These are phyloP conservation scores for Coccyzus lansbergi DNA, from an alignment of 2,797 vertebrate species.

Conservation along the genomic window DNA sequence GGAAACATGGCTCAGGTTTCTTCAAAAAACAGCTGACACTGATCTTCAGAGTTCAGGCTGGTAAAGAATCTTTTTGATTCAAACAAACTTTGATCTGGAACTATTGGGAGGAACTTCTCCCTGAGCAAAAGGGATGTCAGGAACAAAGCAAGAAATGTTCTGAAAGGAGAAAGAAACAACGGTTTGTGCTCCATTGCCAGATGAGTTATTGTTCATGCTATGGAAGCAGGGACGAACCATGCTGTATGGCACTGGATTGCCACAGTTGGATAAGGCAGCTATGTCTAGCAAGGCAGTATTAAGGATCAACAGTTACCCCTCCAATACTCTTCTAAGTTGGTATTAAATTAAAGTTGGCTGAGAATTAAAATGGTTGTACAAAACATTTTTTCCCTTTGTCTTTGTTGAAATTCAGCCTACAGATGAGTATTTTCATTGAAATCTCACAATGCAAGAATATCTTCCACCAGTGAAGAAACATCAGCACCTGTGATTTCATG, in stretches of 20 bases:
- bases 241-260: not conserved
- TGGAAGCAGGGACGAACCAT: accelerated
- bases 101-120: not conserved
- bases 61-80: not conserved
- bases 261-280: not conserved
- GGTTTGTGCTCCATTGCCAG: not conserved
- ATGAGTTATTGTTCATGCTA: not conserved
- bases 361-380: not conserved
- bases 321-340: not conserved
- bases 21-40: not conserved
- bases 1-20: not conserved
- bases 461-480: not conserved
- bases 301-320: not conserved
- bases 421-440: not conserved
- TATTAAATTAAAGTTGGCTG: not conserved
- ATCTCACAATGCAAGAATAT: not conserved
- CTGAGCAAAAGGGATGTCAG: not conserved
- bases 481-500: not conserved
- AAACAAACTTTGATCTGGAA: not conserved
- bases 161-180: not conserved
- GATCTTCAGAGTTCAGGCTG: not conserved
- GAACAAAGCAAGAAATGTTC: not conserved
- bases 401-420: not conserved
- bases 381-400: not conserved
- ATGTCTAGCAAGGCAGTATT: not conserved